Evolutionary conservation across 2,888 invertebrate species (phyloP), one percentile per base, ranked within the genome.

Genomic region (Melitaea athalia): DNA sequence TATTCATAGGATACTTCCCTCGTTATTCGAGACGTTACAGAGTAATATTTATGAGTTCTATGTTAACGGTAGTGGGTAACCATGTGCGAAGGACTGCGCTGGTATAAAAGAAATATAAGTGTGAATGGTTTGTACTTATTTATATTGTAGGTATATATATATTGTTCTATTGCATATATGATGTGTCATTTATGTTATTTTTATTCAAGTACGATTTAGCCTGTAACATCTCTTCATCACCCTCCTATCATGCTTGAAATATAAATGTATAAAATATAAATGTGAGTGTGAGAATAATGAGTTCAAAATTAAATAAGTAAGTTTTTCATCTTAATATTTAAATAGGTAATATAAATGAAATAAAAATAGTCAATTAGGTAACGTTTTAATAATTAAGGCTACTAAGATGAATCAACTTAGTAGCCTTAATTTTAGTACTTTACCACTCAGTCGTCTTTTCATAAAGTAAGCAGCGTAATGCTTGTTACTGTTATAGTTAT

Each of bases 41-140:
- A 61, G 63, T 70, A 55, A 64, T 50, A 33, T 64, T 67, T 67
- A 70, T 64, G 70, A 67, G 67, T 60, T 62, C 67, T 67, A 67
- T 67, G 63, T 67, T 63, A 64, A 53, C 52, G 61, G 61, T 64
- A 70, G 61, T 61, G 67, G 63, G 67, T 70, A 67, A 24, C 69
- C 67, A 70, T 52, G 59, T 64, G 67, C 43, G 64, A 64, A 64
- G 67, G 50, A 63, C 12, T 62, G 62, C 53, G 68, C 59, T 38
- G 24, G 12, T 62, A n/a, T 24, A 45, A 42, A 64, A 68, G 60
- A 60, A 53, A 68, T 63, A 68, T 59, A 53, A 52, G 33, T 50
- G 24, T 14, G 52, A 38, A 45, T 15, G 45, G 33, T 11, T 53
- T 43, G 59, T 15, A 38, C 11, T n/a, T 63, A 59, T 63, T 62